Evolutionary conservation across 2,888 invertebrate species (phyloP), one percentile per base, ranked within the genome.

Genomic region (Hirtodrosophila alboralis): DNA sequence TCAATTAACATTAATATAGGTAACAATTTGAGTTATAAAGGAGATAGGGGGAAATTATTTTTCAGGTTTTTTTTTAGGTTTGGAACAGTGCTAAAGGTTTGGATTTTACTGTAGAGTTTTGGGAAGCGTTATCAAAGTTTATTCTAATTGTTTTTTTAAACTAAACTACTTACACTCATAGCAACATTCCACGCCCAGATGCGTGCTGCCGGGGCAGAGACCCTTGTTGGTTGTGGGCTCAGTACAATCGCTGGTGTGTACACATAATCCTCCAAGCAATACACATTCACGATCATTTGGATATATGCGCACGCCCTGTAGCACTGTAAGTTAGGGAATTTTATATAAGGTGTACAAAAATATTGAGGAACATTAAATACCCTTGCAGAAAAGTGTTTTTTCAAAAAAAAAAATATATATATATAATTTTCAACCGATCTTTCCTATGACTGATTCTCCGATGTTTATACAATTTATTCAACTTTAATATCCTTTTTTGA

Each of bases 151-250:
- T n/a, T n/a, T n/a, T n/a, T n/a, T n/a, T n/a, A n/a, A 62, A 64
- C 37, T 41, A 43, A 43, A 21, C 13, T 64, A 76, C 88, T 89
- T 76, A 90, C 90, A 69, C 80, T 90, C 90, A 61, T 88, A 90
- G 47, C 90, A 90, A 54, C 90, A 90, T 52, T 90, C 90, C 8
- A 89, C 89, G 7, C 90, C 90, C 9, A 69, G 49, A 28, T 84
- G 74, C 9, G 70, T 26, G 43, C 86, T 89, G 4, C 79, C 66
- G 47, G 89, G 89, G 41, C 90, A 90, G 7, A 90, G 75, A 10
- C 90, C 90, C 51, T 65, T 80, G 41, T 85, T 89, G 14, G 86
- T 86, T 7, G 90, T 88, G 4, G 78, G 80, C 27, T 79, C 75
- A 2, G 69, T 62, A 31, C 90, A 90, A 45, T 90, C 90, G 9